Base-by-base conservation (phyloP, 1,140 invertebrate genomes). In the Mylabris phalerata region DNA sequence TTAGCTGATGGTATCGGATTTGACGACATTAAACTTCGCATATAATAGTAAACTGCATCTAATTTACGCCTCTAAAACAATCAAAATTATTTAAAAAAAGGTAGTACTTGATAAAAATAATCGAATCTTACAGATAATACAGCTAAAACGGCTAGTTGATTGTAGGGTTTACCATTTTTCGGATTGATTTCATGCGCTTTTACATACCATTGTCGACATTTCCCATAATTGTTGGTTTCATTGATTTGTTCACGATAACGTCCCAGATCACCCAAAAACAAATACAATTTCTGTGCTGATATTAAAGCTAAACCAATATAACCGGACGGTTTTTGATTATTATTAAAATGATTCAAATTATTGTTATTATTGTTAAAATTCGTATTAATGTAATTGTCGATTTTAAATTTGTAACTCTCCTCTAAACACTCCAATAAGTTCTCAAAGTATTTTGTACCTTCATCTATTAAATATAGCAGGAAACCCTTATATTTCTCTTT, bases 11-110 rank as follows among this genome's bases (percentile, higher is more conserved):
- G 82, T 69, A 95, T 90, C 7, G 93, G 92, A 81, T 95, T 95
- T 13, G 92, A 93, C 39, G 93, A 89, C 82, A 94, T 90, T 50
- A 97, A 78, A 75, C 93, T 95, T 67, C 94, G 81, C 86, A 96
- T 94, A 71, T 95, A 96, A 75, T 92, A 96, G 77, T 97, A 98
- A 9, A 97, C 92, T n/a, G 94, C 93, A 77, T 98, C 95, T 51
- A 98, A 79, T 79, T 93, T 93, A 70, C 92, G 81, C 76, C 88
- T 87, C 92, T 96, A 76, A 57, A 82, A 78, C 19, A 19, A 67
- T 61, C 52, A 52, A 67, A 57, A 63, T 48, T 4, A 26, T 7
- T 48, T 24, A 42, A 50, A 58, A 44, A 60, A 57, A 57, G 27
- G 1, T n/a, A n/a, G n/a, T n/a, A 32, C 2, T 4, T 32, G 32